phyloP scores from a whole-genome alignment of 2,888 invertebrate genomes.

The Drosophila austrosaltans region DNA sequence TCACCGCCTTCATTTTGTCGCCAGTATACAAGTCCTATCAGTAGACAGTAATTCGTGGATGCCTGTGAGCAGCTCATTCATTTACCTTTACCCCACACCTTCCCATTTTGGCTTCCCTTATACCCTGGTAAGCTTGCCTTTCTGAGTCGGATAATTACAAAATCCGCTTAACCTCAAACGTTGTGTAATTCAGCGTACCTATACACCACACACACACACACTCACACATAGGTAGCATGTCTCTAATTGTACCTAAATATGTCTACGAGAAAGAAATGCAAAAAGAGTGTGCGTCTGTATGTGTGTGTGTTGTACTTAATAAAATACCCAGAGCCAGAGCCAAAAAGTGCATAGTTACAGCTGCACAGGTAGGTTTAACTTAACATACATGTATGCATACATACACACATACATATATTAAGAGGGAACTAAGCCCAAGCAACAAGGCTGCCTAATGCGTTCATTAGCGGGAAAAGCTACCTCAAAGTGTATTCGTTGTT shows the following conservation, averaged over 20 bases:
- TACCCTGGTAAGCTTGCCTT: slow-evolving; percentile 20
- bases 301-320: slow-evolving; percentile 49
- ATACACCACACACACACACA: slow-evolving; percentile 8
- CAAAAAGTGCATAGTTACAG: slow-evolving; percentile 18
- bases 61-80: slow-evolving; percentile 21
- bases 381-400: slow-evolving; percentile 7
- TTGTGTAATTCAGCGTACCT: slow-evolving; percentile 76
- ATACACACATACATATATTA: slow-evolving; percentile 39
- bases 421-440: slow-evolving; percentile 25
- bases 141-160: slow-evolving; percentile 77
- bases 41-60: slow-evolving; percentile 32
- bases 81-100: slow-evolving; percentile 16
- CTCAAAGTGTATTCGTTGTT: slow-evolving; percentile 74
- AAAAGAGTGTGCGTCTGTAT: slow-evolving; percentile 3
- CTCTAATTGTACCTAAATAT: slow-evolving; percentile 70
- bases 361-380: slow-evolving; percentile 21
- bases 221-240: slow-evolving; percentile 50
- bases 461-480: slow-evolving; percentile 78
- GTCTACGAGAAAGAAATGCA: slow-evolving; percentile 40
- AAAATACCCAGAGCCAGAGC: slow-evolving; percentile 44
- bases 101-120: not conserved
- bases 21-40: slow-evolving; percentile 26
- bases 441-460: slow-evolving; percentile 67
- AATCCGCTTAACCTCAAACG: slow-evolving; percentile 81
- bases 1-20: not conserved